phyloP scores from a whole-genome alignment of 2,113 vertebrate species.

The Grallaria varia region DNA sequence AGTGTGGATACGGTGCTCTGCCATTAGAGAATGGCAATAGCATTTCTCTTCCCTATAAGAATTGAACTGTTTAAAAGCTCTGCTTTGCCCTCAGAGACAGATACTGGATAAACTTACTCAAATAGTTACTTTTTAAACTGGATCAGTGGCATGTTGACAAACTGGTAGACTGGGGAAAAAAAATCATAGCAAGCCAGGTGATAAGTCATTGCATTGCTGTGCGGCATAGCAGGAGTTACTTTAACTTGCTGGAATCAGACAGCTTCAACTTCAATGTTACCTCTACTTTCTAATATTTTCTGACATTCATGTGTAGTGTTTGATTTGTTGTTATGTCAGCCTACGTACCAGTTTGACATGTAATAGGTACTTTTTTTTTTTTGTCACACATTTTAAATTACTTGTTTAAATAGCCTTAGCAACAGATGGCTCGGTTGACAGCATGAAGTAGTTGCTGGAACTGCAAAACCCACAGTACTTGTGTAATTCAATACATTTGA shows the following conservation, averaged over 20 bases:
- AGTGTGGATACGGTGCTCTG: background rate
- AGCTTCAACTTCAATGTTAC: background rate
- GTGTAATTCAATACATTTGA: background rate
- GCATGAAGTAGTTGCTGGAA: conserved; percentile 20
- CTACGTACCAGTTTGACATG: conserved; percentile 8
- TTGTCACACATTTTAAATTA: background rate
- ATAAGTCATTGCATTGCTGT: background rate
- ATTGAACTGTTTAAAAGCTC: background rate
- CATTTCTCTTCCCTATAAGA: background rate
- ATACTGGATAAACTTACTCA: background rate
- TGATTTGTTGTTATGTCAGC: conserved; percentile 35
- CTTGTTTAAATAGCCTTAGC: conserved; percentile 62
- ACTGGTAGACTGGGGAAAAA: background rate
- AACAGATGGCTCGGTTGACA: conserved; percentile 64
- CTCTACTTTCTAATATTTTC: conserved; percentile 44
- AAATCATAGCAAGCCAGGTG: background rate
- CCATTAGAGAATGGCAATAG: background rate
- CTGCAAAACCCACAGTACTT: conserved; percentile 12
- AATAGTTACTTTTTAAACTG: background rate
- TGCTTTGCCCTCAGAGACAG: background rate
- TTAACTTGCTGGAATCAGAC: background rate
- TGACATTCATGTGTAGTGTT: conserved; percentile 5
- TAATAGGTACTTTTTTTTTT: conserved; percentile 11
- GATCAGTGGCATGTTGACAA: background rate
- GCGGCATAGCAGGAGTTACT: background rate